Conservation (phyloP, 2,113 vertebrate genomes). For the Paralichthys olivaceus region DNA sequence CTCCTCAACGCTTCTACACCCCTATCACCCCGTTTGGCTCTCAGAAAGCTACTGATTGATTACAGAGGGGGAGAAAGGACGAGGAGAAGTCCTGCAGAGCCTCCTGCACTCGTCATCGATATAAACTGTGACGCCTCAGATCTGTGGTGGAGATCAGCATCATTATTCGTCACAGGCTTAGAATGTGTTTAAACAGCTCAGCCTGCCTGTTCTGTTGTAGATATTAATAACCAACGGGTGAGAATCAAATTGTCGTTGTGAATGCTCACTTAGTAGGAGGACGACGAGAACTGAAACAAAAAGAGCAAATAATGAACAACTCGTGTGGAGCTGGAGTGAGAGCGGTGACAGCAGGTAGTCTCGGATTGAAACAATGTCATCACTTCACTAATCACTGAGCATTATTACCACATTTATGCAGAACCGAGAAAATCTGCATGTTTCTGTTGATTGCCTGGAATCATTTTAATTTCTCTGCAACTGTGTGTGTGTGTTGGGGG, state of each 20-base stretch:
- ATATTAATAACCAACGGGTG: constrained; percentile 46
- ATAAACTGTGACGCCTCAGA: constrained; percentile 6
- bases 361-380: not conserved
- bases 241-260: constrained; percentile 22
- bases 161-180: constrained; percentile 23
- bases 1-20: not conserved
- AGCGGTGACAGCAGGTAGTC: constrained; percentile 8
- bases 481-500: not conserved
- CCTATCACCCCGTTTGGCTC: constrained; percentile 4
- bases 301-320: constrained; percentile 37
- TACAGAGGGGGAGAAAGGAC: not conserved
- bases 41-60: constrained; percentile 28
- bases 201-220: constrained; percentile 9
- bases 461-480: not conserved
- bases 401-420: constrained; percentile 6
- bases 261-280: constrained; percentile 24
- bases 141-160: constrained; percentile 19
- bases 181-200: constrained; percentile 15
- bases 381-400: constrained; percentile 11
- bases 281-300: constrained; percentile 40
- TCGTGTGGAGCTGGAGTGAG: constrained; percentile 13
- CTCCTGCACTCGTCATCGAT: not conserved
- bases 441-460: constrained; percentile 21
- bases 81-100: not conserved
- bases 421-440: constrained; percentile 5